Evolutionary conservation across 23 tunicate genomes (phyloP), one percentile per base, ranked within the genome.

Genomic region (Botrylloides violaceus): DNA sequence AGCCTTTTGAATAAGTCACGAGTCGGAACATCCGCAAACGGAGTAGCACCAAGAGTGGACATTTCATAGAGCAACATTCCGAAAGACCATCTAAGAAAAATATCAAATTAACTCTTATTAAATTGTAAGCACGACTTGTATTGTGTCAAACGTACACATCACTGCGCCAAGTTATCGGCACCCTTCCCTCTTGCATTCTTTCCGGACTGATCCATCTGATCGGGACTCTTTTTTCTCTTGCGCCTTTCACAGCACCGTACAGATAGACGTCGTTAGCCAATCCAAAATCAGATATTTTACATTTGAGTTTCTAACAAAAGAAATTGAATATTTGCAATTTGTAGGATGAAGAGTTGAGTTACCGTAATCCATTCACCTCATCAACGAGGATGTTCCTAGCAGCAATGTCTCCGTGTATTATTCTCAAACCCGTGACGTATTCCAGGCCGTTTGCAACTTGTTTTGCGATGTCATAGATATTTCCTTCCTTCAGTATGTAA

Each of bases 151-250:
- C 97, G 75, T 83, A 90, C 97, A 83, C 85, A 74, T 90, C 97
- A 71, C 97, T 90, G 36, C 77, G 58, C 86, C 85, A 90, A 35
- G 97, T 90, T 26, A 90, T 83, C 6, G 97, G 97, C 30, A 79
- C 75, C 66, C 36, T 50, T 34, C 97, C 97, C 20, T 76, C 81
- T 49, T 66, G 60, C 97, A 90, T 90, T 32, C 97, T 65, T 58
- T 90, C 97, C 25, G 97, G 97, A 73, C 97, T 90, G 71, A 83
- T 76, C 97, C 97, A 90, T 65, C 81, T 90, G 32, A 90, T 77
- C 19, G 97, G 97, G 1, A 90, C 97, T 74, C 82, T 66, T 34
- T 81, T 77, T 61, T 90, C 97, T 66, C 87, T 90, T 59, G 97
- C 84, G 72, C 89, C 79, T 61, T 80, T 83, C 61, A 90, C 83